Base-by-base conservation (phyloP, 2,888 invertebrate species). In the Yponomeuta evonymella region DNA sequence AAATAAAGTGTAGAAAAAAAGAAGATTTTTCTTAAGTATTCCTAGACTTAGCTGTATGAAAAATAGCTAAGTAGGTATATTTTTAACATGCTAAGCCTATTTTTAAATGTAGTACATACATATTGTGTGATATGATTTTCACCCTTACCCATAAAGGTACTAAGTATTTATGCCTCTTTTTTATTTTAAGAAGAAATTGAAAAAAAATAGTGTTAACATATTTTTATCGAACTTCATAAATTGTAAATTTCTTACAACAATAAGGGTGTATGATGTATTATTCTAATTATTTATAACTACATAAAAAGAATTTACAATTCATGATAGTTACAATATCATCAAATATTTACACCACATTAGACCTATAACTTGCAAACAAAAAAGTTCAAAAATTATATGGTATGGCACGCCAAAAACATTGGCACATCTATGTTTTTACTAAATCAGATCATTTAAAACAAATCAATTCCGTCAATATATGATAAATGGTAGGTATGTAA, bases 111-210 rank as follows among this genome's bases (percentile, higher is more conserved):
- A 29, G 29, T 30, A 30, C 29, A 65, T 65, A 83, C 72, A 58
- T 15, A 58, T 58, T 58, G 81, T 82, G 90, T 91, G 91, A 91
- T 91, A 91, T 91, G 91, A 86, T 88, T 83, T 87, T 82, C 83
- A 72, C 67, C 71, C 70, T 72, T 70, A 73, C 58, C 71, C 69
- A 71, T 63, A 62, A 67, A 73, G 68, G 71, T 58, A 67, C 67
- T 67, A 67, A 67, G 33, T 58, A 67, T 67, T 58, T 36, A n/a
- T 36, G 30, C 64, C 15, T 69, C 69, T 30, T 71, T 71, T 71
- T 51, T 72, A 75, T 73, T 73, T 73, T 78, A 78, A 77, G 78
- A 78, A 77, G 78, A 77, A 78, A 76, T 73, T 72, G 70, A 73
- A 76, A 76, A 77, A 71, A 43, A 43, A 8, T 8, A 8, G 43